Base-by-base conservation (phyloP, 2,113 vertebrate species). In the Pteropus alecto region DNA sequence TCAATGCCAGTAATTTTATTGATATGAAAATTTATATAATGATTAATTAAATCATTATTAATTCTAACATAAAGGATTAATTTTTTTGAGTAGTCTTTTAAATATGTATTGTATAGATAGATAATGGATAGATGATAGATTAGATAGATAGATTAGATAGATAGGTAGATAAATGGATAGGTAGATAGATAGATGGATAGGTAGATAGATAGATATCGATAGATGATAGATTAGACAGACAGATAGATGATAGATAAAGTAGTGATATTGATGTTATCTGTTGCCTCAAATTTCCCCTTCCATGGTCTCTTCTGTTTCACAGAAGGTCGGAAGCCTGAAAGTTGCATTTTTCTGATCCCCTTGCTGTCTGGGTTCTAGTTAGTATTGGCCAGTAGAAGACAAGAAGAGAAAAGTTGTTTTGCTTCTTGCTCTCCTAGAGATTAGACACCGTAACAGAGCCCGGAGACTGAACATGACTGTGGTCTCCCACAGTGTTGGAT, bases 21-120 rank as follows among this genome's bases (percentile, higher is more conserved):
- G 58, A 81, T 76, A 81, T 76, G 11, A 88, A 71, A 56, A 89
- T 68, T 41, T 85, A 38, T 88, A 65, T 21, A 81, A 94, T 51
- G 13, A 51, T 51, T 51, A 51, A 14, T 14, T 88, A 74, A 84
- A 30, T 81, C 21, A 48, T 7, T 9, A 30, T 61, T 63, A 79
- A 88, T 74, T 63, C 28, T 6, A 63, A 65, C 7, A 19, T 61
- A 89, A 70, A 54, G 6, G 4, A 18, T 21, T 82, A 41, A 22
- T 22, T 78, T 77, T 4, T 11, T 13, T 78, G 11, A 78, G 2
- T 41, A 43, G 15, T 38, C 6, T 67, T 85, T 16, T 79, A 15
- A 94, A 43, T n/a, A 18, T 0, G 21, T n/a, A 19, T 60, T 41
- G 2, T 28, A 48, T 43, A 28, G 15, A 48, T 10, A 41, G 12